Evolutionary conservation across 2,113 vertebrate genomes (phyloP).

Genomic region (Neofelis nebulosa): DNA sequence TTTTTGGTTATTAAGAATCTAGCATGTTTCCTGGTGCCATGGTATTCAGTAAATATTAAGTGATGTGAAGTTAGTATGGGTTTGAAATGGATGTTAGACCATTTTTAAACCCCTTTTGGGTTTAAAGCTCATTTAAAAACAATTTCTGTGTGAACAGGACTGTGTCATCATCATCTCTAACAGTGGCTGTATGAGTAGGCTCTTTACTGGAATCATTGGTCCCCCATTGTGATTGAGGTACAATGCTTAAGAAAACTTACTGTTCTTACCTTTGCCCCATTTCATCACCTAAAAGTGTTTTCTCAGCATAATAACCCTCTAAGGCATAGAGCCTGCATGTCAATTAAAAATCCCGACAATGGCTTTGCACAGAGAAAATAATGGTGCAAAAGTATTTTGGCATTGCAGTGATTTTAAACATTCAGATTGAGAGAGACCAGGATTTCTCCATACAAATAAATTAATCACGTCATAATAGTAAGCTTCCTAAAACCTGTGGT

Average conservation of each 20-base stretch:
- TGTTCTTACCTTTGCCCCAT: neutral
- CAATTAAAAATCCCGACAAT: slow-evolving; percentile 27
- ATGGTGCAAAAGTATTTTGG: slow-evolving; percentile 24
- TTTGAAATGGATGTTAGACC: slow-evolving; percentile 42
- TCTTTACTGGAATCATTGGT: slow-evolving; percentile 8
- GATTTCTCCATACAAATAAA: neutral
- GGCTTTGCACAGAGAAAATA: slow-evolving; percentile 7
- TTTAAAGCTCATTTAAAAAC: slow-evolving; percentile 47
- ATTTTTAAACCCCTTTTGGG: slow-evolving; percentile 1
- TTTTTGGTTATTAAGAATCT: slow-evolving; percentile 21
- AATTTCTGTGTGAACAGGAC: neutral
- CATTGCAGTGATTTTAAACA: neutral
- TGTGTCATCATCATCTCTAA: neutral
- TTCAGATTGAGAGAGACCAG: neutral
- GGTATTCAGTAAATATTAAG: slow-evolving; percentile 29
- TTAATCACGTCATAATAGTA: neutral
- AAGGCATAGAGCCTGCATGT: neutral
- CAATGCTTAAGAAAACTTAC: neutral
- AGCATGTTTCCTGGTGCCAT: neutral
- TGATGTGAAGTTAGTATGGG: slow-evolving; percentile 46
- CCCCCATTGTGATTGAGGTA: neutral
- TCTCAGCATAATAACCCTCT: neutral
- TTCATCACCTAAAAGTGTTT: slow-evolving; percentile 34
- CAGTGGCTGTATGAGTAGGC: neutral
- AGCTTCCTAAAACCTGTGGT: neutral